Evolutionary conservation across 2,797 vertebrate genomes (phyloP), one percentile per base, ranked within the genome.

Genomic region (Pseudocheirus occidentalis): DNA sequence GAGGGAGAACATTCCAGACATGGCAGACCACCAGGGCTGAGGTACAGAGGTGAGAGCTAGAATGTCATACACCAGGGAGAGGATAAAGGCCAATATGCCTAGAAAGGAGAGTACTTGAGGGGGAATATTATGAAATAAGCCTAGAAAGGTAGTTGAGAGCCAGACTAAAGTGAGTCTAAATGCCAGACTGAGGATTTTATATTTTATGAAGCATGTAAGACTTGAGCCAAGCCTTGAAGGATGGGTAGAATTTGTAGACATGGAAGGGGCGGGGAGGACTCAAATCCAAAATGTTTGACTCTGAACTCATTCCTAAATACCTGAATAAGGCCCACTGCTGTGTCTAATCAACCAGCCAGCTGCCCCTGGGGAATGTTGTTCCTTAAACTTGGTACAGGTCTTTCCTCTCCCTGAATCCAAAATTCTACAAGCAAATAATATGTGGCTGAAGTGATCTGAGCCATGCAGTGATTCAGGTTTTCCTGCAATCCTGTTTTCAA

Each of bases 381-480:
- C 66, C 95, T 92, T 81, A 90, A n/a, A 93, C 50, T 94, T 50
- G 55, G 40, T 92, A 57, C 34, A 90, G 50, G 21, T 89, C 92
- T 96, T 94, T 95, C 55, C 92, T 89, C 54, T 29, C 59, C 10
- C 54, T 46, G 73, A 46, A 94, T 55, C 29, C 93, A 91, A 94
- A 95, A 55, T 50, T 54, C 93, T 91, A 29, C 13, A 46, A 62
- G 56, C 92, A 95, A 91, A 9, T 62, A 53, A 94, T 92, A 95
- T 11, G 46, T 66, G 54, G 54, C 91, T 93, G 28, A 91, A 87
- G 28, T 52, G 56, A 90, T 34, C 56, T 73, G 28, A 57, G 91
- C 92, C 90, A 87, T 46, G 52, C 54, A 59, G n/a, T 92, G 92
- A 94, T 40, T 95, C 90, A 94, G 53, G 52, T 81, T 97, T 94